Conservation (phyloP, 1,140 invertebrate species). For the Melitaea cinxia region DNA sequence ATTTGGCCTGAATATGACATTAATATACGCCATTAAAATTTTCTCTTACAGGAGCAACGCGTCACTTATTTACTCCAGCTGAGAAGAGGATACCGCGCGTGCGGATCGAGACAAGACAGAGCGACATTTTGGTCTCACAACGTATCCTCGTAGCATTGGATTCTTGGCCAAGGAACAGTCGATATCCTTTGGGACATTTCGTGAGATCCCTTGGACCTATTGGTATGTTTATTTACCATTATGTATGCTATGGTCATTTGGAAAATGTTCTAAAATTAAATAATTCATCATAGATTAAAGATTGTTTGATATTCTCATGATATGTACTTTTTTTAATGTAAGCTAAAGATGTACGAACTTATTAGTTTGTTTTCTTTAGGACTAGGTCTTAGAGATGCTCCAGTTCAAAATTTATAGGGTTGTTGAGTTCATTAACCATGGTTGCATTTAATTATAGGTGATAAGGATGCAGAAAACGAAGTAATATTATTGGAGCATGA, state of each 20-base stretch:
- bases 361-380: no score
- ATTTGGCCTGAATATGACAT: no score
- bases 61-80: slow-evolving; percentile 94
- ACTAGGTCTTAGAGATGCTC: no score
- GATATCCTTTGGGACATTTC: slow-evolving; percentile 91
- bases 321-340: no score
- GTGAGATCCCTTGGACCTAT: slow-evolving; percentile 89
- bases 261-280: no score
- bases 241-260: background rate
- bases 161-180: slow-evolving; percentile 94
- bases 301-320: no score
- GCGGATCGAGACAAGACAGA: slow-evolving; percentile 95
- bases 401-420: no score
- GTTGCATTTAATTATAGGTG: slow-evolving; percentile 77
- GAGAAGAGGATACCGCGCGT: slow-evolving; percentile 95
- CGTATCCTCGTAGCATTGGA: slow-evolving; percentile 96
- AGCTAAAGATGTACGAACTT: no score
- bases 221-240: slow-evolving; percentile 45
- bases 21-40: no score
- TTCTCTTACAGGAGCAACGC: slow-evolving; percentile 83
- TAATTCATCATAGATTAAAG: no score
- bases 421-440: no score
- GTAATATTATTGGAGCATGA: slow-evolving; percentile 98
- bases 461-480: slow-evolving; percentile 97
- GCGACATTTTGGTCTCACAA: slow-evolving; percentile 89